Evolutionary conservation across 2,888 invertebrate genomes (phyloP), one percentile per base, ranked within the genome.

Genomic region (Petrolisthes cinctipes): DNA sequence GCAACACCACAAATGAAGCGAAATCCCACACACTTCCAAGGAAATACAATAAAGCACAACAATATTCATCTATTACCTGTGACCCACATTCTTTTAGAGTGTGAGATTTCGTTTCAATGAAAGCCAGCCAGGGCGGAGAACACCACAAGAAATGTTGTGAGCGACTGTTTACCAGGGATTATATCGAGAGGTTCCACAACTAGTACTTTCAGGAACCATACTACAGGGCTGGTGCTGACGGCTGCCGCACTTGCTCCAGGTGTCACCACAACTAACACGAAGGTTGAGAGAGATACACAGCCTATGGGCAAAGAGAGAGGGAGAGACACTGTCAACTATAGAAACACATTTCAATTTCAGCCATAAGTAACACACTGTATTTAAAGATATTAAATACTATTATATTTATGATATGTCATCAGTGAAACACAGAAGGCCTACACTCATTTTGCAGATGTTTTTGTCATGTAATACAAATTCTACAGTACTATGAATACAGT

Each of bases 71-170:
- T 61, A 61, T 61, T 61, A 61, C 61, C 61, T 61, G 61, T 61
- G 61, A 61, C 61, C 61, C 61, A 61, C 61, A 61, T 61, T 61
- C 61, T 61, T 61, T 61, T 61, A 61, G 61, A 61, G 61, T 61
- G 61, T 61, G 61, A 61, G 61, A 61, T 61, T 61, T 61, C 61
- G 61, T 61, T 61, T 61, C 61, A 61, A 61, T 61, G 9, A 11
- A 11, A 61, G 61, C 61, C 61, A 61, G 61, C 61, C 61, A 61
- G 61, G 61, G 61, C 61, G 61, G 11, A 61, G 61, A 61, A 61
- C 61, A 17, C 61, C 61, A 61, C 61, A 61, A 61, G 61, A 61
- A 61, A 61, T 61, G 11, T 11, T 17, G 61, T 61, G 37, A 37
- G 37, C 37, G 61, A 61, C 61, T 11, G 61, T 61, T 61, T 61